Evolutionary conservation across 1,140 invertebrate genomes (phyloP).

Genomic region (Frieseomelitta varia): DNA sequence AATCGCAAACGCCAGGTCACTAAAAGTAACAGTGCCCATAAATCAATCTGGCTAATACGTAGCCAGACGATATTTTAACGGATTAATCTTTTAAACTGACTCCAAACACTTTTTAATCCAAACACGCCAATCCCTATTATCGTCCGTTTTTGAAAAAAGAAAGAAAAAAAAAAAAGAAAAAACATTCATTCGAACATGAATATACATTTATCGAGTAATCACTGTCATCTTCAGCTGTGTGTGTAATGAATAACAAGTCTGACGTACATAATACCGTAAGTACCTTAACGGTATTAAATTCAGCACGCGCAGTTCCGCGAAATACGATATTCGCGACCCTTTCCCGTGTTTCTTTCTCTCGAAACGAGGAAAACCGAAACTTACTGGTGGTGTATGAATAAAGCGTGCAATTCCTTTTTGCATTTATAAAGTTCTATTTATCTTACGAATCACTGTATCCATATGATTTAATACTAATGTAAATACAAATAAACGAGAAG

Average conservation of each 20-base stretch:
- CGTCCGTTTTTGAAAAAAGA: neutral
- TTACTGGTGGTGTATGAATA: conserved; percentile 21
- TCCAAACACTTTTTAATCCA: conserved; percentile 12
- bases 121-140: conserved; percentile 15
- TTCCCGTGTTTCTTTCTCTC: neutral
- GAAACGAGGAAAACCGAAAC: neutral
- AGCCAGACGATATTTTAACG: conserved; percentile 3
- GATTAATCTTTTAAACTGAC: conserved; percentile 27
- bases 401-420: conserved; percentile 50
- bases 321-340: neutral
- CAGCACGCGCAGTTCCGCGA: neutral
- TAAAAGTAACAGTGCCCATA: conserved; percentile 36
- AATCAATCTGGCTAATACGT: conserved; percentile 9
- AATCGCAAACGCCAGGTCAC: conserved; percentile 30
- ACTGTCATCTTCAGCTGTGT: conserved; percentile 23
- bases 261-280: conserved; percentile 53
- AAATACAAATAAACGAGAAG: conserved; percentile 53
- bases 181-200: conserved; percentile 16
- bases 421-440: conserved; percentile 52
- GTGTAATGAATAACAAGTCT: conserved; percentile 51
- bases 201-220: conserved; percentile 28
- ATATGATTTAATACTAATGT: conserved; percentile 51
- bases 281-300: conserved; percentile 39
- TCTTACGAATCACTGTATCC: conserved; percentile 49
- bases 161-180: neutral